Percentiles rank a stretch among this genome's conserved stretches.
Evolutionary conservation across 2,888 invertebrate genomes (phyloP).

Genomic region (Lasioglossum villosulum): DNA sequence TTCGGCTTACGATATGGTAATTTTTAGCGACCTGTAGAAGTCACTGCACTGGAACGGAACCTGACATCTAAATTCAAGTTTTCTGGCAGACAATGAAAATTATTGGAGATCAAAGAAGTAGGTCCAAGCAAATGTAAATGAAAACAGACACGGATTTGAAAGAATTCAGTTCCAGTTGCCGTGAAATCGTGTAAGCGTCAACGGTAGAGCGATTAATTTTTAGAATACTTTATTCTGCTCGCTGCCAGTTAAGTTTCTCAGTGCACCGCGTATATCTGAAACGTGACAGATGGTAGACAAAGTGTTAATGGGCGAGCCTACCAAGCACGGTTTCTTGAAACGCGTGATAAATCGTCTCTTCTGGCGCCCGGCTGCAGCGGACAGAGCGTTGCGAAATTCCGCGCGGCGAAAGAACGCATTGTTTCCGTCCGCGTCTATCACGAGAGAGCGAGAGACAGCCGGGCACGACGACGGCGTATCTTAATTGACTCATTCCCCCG

Average conservation of each 20-base stretch:
- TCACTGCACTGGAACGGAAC: too few species aligned
- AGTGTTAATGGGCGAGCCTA: not conserved
- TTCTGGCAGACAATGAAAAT: not conserved
- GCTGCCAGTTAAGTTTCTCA: not conserved
- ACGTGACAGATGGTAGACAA: not conserved
- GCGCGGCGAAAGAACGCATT: slow-evolving; percentile 2
- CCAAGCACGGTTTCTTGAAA: not conserved
- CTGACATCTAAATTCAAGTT: not conserved
- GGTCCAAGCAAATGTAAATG: not conserved
- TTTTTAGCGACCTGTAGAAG: too few species aligned
- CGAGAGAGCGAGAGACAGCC: not conserved
- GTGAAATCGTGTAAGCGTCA: not conserved
- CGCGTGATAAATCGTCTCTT: not conserved
- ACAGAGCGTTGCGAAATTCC: not conserved
- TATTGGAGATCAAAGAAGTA: not conserved
- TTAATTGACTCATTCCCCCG: slow-evolving; percentile 56
- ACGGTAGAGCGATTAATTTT: not conserved
- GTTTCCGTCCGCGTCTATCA: not conserved
- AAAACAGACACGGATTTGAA: not conserved
- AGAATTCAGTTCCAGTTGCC: not conserved
- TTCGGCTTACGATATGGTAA: too few species aligned
- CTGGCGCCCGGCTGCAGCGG: not conserved
- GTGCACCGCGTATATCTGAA: not conserved
- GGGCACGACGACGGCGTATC: slow-evolving; percentile 16
- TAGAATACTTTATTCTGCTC: not conserved